Conservation (phyloP, 1,140 invertebrate species). For the Aethina tumida region DNA sequence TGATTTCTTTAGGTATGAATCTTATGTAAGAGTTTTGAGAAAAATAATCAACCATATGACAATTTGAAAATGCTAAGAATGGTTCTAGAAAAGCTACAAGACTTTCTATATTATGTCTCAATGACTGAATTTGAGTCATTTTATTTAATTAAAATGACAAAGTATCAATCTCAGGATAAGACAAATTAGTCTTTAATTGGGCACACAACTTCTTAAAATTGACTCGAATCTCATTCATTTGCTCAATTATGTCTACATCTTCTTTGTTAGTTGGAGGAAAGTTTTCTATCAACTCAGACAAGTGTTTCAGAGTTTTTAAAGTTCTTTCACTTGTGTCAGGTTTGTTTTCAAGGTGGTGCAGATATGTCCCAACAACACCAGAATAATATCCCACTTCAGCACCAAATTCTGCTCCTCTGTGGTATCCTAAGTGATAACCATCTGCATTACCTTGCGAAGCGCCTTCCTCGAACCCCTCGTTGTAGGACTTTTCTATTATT, state of each 20-base stretch:
- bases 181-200: slow-evolving; percentile 47
- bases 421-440: slow-evolving; percentile 53
- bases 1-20: slow-evolving; percentile 45
- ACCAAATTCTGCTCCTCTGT: slow-evolving; percentile 52
- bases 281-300: slow-evolving; percentile 47
- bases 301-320: slow-evolving; percentile 41
- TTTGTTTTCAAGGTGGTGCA: slow-evolving; percentile 24
- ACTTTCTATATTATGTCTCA: slow-evolving; percentile 41
- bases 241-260: slow-evolving; percentile 49
- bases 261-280: slow-evolving; percentile 58
- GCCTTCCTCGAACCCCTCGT: slow-evolving; percentile 48
- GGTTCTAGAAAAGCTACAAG: slow-evolving; percentile 46
- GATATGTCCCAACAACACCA: slow-evolving; percentile 37
- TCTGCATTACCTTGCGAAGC: slow-evolving; percentile 45
- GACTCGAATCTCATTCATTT: slow-evolving; percentile 50
- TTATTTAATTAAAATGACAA: slow-evolving; percentile 39
- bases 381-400: slow-evolving; percentile 52
- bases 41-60: slow-evolving; percentile 75
- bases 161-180: slow-evolving; percentile 40
- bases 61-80: slow-evolving; percentile 53
- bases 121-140: slow-evolving; percentile 8
- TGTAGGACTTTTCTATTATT: slow-evolving; percentile 42
- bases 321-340: slow-evolving; percentile 39
- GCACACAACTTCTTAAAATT: slow-evolving; percentile 59
- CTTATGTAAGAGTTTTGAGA: slow-evolving; percentile 56